phyloP scores from a whole-genome alignment of 2,888 invertebrate species.

The Meloe dianella region DNA sequence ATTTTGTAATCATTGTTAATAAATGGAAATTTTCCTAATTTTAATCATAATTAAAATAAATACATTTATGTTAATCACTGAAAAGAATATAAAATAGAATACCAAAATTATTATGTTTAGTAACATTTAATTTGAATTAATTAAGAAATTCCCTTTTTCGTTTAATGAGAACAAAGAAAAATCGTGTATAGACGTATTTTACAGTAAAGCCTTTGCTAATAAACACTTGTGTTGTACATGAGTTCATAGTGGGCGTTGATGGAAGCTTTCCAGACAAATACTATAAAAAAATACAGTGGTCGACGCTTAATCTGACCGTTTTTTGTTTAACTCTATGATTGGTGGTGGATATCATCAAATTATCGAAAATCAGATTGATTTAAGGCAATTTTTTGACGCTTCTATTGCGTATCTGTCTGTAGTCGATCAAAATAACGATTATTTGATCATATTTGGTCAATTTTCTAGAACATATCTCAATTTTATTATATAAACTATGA shows the following conservation, averaged over 20 bases:
- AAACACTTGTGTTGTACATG: background rate
- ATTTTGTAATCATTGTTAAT: background rate
- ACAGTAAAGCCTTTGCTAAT: background rate
- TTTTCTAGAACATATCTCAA: too few relatives aligned
- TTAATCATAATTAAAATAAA: background rate
- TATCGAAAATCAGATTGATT: too few relatives aligned
- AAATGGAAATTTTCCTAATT: background rate
- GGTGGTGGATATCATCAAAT: too few relatives aligned
- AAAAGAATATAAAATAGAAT: background rate
- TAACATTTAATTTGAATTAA: background rate
- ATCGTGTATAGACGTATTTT: background rate
- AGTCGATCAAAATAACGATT: too few relatives aligned
- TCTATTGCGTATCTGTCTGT: too few relatives aligned
- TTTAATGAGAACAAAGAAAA: slow-evolving; percentile 2
- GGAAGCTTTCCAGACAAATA: background rate
- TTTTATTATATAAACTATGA: too few relatives aligned
- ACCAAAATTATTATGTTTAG: background rate
- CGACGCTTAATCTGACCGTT: too few relatives aligned
- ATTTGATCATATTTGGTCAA: too few relatives aligned
- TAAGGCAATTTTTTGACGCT: too few relatives aligned
- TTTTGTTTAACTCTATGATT: too few relatives aligned
- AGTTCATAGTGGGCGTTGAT: background rate
- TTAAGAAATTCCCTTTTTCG: too few relatives aligned
- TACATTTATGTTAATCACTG: background rate
- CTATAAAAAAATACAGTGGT: background rate